phyloP scores from a whole-genome alignment of 2,113 vertebrate species.

The Centropristis striata region DNA sequence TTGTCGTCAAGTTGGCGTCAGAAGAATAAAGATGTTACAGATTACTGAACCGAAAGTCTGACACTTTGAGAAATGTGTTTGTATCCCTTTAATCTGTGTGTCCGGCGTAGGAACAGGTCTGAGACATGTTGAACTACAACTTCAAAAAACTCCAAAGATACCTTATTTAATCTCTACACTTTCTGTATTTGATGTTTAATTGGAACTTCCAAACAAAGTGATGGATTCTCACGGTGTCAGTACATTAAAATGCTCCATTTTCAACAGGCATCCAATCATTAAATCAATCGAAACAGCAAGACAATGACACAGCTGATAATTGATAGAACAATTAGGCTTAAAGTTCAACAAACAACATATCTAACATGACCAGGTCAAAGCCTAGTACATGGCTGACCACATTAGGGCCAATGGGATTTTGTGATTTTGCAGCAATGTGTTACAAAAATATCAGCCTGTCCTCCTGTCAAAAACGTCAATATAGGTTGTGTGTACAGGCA shows the following conservation, averaged over 20 bases:
- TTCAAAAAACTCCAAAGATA: background rate
- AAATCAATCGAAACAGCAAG: background rate
- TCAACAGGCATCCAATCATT: no score
- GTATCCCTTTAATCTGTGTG: background rate
- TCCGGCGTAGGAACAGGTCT: background rate
- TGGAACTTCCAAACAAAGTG: background rate
- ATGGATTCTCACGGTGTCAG: background rate
- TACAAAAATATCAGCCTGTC: no score
- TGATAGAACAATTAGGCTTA: no score
- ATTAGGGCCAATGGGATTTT: no score
- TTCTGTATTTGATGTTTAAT: background rate
- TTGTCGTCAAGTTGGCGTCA: slow-evolving; percentile 21
- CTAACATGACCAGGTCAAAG: no score
- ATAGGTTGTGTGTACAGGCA: no score
- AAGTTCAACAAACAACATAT: no score
- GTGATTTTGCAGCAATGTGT: no score
- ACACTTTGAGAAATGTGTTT: background rate
- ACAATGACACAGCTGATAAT: background rate
- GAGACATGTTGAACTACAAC: background rate
- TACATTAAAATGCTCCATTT: no score
- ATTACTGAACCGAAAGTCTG: background rate
- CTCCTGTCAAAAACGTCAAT: no score
- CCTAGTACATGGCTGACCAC: no score
- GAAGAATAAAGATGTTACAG: slow-evolving; percentile 23
- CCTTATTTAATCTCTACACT: no score